Evolutionary conservation across 2,888 invertebrate genomes (phyloP), one percentile per base, ranked within the genome.

Genomic region (Spodoptera exigua): DNA sequence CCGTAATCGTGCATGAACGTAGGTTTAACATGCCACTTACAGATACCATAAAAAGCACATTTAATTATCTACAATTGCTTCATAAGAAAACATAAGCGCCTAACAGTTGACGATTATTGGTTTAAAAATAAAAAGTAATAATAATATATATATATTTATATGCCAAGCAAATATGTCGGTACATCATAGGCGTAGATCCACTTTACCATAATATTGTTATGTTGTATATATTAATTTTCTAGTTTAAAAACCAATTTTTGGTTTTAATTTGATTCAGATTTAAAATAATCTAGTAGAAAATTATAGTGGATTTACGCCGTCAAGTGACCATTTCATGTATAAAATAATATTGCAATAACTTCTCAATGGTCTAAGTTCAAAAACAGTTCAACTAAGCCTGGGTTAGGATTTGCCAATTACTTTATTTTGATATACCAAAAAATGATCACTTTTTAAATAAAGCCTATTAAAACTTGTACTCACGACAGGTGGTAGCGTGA

Each of bases 401-500:
- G 21, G 5, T 5, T 3, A 21, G 21, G 2, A 27, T 27, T 27
- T 4, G 9, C 27, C 7, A 27, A 27, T 27, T 27, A 27, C 5
- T 27, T 27, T 27, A 27, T 9, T 21, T 21, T 21, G n/a, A 21
- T 53, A 45, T 48, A 60, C 52, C 14, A 62, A 76, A 74, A 70
- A 76, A 56, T 45, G 52, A 60, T 49, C 70, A 67, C 70, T 55
- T 60, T 39, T 46, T 14, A 18, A 69, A 63, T 46, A 70, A 76
- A 82, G 76, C 73, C 59, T 66, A 78, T 61, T 54, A 65, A 75
- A 75, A 66, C 48, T 61, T 66, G 74, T 88, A 94, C 93, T 93
- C 82, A 93, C 93, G 93, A 91, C 62, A 92, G 89, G 79, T 91
- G 93, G 84, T 92, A 93, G 74, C 93, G 92, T 80, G 92, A 87